Base-by-base conservation (phyloP, 2,797 vertebrate genomes). In the Myotis planiceps region DNA sequence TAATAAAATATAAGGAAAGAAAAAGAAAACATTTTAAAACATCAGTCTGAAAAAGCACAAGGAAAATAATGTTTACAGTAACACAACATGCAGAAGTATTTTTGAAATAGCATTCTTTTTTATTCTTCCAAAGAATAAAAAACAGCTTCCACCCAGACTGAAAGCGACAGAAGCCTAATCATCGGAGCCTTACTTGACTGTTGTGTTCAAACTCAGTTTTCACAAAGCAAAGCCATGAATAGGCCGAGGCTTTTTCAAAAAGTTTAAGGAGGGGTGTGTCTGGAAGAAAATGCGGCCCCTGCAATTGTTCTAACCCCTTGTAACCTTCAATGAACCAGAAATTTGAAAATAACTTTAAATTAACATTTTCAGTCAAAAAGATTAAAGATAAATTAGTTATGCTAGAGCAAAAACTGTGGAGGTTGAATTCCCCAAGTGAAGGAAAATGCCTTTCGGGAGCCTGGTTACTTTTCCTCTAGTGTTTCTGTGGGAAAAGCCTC, bases 201-300 rank as follows among this genome's bases (percentile, higher is more conserved):
- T 94, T 93, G 66, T 10, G 53, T 92, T 78, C 75, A 78, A 91
- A 86, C 88, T 83, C 18, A 80, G 58, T 86, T 88, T 94, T 91
- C 34, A 75, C 21, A 71, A 89, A 94, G 29, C 14, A 93, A 79
- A 92, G 78, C 9, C 37, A 72, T 69, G 55, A 85, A 84, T 76
- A 69, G 72, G 15, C 25, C 68, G 5, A 85, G 27, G 1, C 2
- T 32, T 63, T 19, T 16, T 45, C 65, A 3, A 25, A 14, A 51
- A 42, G 19, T 94, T 94, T 15, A 83, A 32, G 51, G 88, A 81
- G 9, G 27, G 14, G 4, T 23, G 1, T 75, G 60, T 78, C 23
- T 65, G 65, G 18, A 84, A 88, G 65, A 58, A 79, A 75, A 94
- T 84, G 90, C 53, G 5, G 51, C 51, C 2, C 23, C 16, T 65